These are phyloP conservation scores for Holotrichia oblita DNA, from an alignment of 1,140 invertebrate genomes.

Conservation along the genomic window DNA sequence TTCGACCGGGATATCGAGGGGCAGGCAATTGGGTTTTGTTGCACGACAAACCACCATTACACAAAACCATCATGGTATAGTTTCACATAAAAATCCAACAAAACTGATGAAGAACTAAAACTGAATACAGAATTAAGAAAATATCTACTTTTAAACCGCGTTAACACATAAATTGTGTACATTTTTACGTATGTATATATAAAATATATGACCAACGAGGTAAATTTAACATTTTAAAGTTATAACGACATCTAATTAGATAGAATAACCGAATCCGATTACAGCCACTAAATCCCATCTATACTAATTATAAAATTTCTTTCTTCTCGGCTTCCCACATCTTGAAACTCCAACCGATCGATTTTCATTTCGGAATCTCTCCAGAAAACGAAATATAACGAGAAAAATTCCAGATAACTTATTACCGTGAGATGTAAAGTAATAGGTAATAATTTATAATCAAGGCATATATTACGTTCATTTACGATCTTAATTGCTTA, in stretches of 20 bases:
- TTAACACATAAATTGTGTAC: no score
- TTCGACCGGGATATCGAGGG: no score
- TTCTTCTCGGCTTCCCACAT: background rate
- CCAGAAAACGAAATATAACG: background rate
- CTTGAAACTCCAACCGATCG: background rate
- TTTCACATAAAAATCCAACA: no score
- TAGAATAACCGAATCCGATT: background rate
- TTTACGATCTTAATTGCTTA: conserved; percentile 25
- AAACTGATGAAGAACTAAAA: no score
- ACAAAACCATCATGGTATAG: no score
- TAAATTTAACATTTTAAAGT: no score
- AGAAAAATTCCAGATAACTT: conserved; percentile 18
- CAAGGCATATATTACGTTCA: conserved; percentile 14
- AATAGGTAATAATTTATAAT: conserved; percentile 36
- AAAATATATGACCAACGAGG: no score
- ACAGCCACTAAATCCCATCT: background rate
- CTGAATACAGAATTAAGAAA: no score
- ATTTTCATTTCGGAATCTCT: background rate
- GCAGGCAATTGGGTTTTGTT: no score
- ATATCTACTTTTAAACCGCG: no score
- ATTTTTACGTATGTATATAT: no score
- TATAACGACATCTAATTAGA: background rate
- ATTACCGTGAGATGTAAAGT: background rate
- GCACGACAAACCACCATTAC: no score
- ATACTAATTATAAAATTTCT: conserved; percentile 5